These are phyloP conservation scores for Caenorhabditis sp. DNA, from an alignment of 2,888 invertebrate genomes.

Conservation along the genomic window DNA sequence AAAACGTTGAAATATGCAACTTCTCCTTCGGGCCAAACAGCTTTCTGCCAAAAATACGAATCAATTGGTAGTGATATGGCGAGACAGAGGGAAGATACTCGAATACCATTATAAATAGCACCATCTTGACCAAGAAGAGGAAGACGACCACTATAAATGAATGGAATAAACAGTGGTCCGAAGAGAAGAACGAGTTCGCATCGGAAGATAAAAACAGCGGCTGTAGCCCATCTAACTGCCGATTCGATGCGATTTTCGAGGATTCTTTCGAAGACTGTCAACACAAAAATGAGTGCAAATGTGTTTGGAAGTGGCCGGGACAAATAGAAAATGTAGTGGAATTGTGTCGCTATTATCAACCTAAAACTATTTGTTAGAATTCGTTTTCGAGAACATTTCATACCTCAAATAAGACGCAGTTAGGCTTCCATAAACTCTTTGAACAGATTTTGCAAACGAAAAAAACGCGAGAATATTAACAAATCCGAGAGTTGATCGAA, in stretches of 20 bases:
- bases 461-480: slow-evolving; percentile 82
- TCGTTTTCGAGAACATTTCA: background rate
- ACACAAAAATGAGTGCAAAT: slow-evolving; percentile 87
- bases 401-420: slow-evolving; percentile 74
- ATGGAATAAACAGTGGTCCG: slow-evolving; percentile 83
- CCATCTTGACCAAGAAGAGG: slow-evolving; percentile 73
- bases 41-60: slow-evolving; percentile 88
- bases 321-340: slow-evolving; percentile 96
- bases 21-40: slow-evolving; percentile 94
- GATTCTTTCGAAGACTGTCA: slow-evolving; percentile 87
- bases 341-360: slow-evolving; percentile 85
- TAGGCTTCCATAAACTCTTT: slow-evolving; percentile 81
- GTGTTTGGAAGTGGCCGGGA: slow-evolving; percentile 93
- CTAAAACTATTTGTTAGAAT: slow-evolving; percentile 21
- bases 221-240: slow-evolving; percentile 75
- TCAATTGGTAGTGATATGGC: slow-evolving; percentile 83
- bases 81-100: slow-evolving; percentile 75
- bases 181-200: slow-evolving; percentile 84
- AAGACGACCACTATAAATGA: slow-evolving; percentile 80
- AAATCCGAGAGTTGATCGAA: slow-evolving; percentile 82
- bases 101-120: slow-evolving; percentile 70
- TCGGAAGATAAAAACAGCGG: slow-evolving; percentile 73
- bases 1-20: slow-evolving; percentile 94
- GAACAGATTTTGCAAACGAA: slow-evolving; percentile 80
- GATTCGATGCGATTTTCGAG: slow-evolving; percentile 78